Evolutionary conservation across 2,888 invertebrate genomes (phyloP).

Genomic region (Cheilosia variabilis): DNA sequence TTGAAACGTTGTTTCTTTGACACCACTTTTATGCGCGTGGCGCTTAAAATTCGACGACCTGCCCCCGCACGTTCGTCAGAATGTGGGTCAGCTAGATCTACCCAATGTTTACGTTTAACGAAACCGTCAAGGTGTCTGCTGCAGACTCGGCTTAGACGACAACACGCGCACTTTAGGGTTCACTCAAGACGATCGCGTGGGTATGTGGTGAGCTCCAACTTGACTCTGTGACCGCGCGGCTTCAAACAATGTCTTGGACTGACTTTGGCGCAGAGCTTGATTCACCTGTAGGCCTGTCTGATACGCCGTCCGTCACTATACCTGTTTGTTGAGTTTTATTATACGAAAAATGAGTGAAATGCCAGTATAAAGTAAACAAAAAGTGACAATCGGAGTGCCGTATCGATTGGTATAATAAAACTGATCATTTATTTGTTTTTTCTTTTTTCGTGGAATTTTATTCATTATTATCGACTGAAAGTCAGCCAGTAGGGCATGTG

Average conservation of each 20-base stretch:
- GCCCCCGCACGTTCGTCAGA: background rate
- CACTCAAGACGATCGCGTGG: conserved; percentile 30
- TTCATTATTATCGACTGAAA: background rate
- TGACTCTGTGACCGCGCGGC: conserved; percentile 24
- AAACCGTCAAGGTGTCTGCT: no score
- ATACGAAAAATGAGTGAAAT: conserved; percentile 14
- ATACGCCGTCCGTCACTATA: conserved; percentile 13
- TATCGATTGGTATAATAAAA: conserved; percentile 23
- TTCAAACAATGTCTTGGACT: conserved; percentile 43
- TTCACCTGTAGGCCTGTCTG: conserved; percentile 27
- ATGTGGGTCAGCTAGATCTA: conserved; percentile 59
- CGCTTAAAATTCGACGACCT: background rate
- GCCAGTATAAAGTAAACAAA: background rate
- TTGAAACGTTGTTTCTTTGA: background rate
- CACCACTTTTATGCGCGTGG: background rate
- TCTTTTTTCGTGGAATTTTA: background rate
- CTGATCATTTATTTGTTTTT: conserved; percentile 33
- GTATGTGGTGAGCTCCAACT: conserved; percentile 9
- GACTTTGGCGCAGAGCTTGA: conserved; percentile 13
- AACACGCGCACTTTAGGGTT: conserved; percentile 15
- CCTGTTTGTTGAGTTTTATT: conserved; percentile 51
- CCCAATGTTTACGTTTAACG: conserved; percentile 23
- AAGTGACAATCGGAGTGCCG: conserved; percentile 21
- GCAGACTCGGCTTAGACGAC: background rate
- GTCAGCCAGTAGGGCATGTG: background rate